Base-by-base conservation (phyloP, 2,888 invertebrate species). In the Xanthia icteritia region DNA sequence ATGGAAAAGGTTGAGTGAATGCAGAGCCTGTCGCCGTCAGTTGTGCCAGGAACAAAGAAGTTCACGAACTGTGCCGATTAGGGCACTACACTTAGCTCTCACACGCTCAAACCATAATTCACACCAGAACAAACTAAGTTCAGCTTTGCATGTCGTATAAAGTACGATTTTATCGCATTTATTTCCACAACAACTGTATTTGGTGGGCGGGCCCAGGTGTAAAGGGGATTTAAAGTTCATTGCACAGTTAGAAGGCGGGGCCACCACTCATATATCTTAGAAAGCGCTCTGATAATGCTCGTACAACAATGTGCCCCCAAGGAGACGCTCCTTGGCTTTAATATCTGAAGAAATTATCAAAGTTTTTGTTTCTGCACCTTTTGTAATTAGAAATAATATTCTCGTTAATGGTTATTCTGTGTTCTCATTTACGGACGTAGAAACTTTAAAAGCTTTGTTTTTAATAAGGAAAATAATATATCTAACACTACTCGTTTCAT, bases 181-280 rank as follows among this genome's bases (percentile, higher is more conserved):
- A 92, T 92, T 89, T 92, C 91, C 90, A 92, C 93, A 94, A 94
- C 94, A 95, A 95, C 94, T 95, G 93, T 94, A 95, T 95, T 94
- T 91, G 91, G 94, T 94, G 94, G 94, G 95, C 94, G 94, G 93
- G 85, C 90, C 85, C 94, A 95, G 95, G 95, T 95, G 94, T 93
- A 89, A 92, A 92, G 93, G 92, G 94, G 93, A 93, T 95, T 95
- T 95, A 95, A 95, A 95, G 95, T 96, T 95, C 95, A 96, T 94
- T 95, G 95, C 94, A 92, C 94, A 95, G 94, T 92, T 92, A 91
- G 93, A 93, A 92, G 96, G 96, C 93, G 96, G 93, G 89, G 88
- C 92, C 85, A 88, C 79, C 82, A 91, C 92, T 92, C 94, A 92
- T 96, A 95, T 95, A 96, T 96, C 94, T 95, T 92, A 86, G 92